These are phyloP conservation scores for Alethe diademata DNA, from an alignment of 2,113 vertebrate genomes.

Conservation along the genomic window DNA sequence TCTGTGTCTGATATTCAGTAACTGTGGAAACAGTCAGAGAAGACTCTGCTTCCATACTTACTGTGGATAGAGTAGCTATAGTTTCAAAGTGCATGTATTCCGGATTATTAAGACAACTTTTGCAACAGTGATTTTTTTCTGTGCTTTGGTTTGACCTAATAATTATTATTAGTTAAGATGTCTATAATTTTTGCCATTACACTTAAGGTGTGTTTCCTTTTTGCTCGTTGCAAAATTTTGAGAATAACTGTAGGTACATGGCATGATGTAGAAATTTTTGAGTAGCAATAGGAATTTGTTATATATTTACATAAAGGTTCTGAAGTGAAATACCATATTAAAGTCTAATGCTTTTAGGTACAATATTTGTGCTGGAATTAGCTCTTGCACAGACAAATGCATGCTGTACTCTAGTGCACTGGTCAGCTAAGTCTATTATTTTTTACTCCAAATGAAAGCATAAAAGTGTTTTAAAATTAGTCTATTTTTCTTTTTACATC, in stretches of 20 bases:
- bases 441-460: not conserved
- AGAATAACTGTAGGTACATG: not conserved
- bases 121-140: not conserved
- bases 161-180: not conserved
- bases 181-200: not conserved
- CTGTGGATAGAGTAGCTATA: not conserved
- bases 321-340: not conserved
- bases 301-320: not conserved
- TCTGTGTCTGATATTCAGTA: not conserved
- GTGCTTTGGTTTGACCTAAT: not conserved
- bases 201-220: not conserved
- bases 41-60: not conserved
- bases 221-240: not conserved
- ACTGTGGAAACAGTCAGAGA: not conserved
- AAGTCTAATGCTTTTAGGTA: not conserved
- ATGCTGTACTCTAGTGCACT: accelerated
- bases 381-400: not conserved
- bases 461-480: not conserved
- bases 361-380: not conserved
- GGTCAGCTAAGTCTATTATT: not conserved
- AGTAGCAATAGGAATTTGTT: not conserved
- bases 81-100: not conserved
- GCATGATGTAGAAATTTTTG: not conserved
- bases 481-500: not conserved
- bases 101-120: not conserved